Conservation (phyloP, 2,797 vertebrate species). For the Smutsia temminckii region DNA sequence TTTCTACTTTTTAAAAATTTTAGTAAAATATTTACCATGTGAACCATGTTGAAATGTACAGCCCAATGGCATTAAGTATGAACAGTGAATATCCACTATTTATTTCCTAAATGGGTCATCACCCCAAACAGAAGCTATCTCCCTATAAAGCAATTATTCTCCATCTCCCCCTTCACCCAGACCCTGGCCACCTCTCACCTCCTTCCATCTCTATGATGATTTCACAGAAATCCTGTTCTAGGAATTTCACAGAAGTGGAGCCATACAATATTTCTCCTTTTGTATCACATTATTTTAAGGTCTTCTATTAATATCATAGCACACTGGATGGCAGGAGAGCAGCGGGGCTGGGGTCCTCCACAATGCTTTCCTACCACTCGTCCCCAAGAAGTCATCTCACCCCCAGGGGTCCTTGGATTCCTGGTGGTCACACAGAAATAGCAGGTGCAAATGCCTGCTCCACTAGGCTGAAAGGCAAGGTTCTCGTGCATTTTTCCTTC, state of each 20-base stretch:
- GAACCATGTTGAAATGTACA: neutral
- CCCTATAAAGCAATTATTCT: neutral
- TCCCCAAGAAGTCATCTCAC: neutral
- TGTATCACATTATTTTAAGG: neutral
- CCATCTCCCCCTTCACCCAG: neutral
- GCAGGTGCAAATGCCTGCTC: neutral
- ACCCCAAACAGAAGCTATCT: neutral
- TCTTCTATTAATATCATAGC: neutral
- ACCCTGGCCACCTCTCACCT: neutral
- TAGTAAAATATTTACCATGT: neutral
- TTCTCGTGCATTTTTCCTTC: neutral
- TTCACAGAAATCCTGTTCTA: too few species aligned
- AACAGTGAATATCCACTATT: too few species aligned
- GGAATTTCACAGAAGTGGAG: neutral
- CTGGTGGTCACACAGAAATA: neutral
- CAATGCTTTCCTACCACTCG: too few species aligned
- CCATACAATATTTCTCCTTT: neutral
- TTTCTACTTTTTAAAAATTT: neutral
- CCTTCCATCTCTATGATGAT: neutral
- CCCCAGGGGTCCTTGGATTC: neutral
- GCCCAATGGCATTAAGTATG: neutral
- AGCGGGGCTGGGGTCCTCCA: fast-evolving
- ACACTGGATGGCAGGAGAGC: neutral
- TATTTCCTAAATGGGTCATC: neutral
- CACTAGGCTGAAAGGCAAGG: neutral